A percentile compares a stretch with the other conserved stretches of the same genome.
phyloP scores from a whole-genome alignment of 2,113 vertebrate species.

The Heteronetta atricapilla region DNA sequence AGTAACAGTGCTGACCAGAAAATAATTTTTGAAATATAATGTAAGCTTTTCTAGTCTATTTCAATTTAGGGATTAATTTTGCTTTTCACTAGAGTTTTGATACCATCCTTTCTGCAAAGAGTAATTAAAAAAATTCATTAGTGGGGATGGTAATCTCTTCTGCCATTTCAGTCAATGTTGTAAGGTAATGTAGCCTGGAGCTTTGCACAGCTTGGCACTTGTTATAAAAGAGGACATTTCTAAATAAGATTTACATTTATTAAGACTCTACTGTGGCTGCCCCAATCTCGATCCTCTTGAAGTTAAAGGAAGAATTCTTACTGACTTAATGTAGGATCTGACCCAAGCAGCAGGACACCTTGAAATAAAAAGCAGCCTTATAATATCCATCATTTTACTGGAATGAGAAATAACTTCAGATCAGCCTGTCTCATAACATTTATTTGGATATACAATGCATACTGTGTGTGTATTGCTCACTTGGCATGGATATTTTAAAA shows the following conservation, averaged over 20 bases:
- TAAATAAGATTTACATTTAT: conserved; percentile 62
- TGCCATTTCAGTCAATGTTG: conserved; percentile 46
- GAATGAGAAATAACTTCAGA: not conserved
- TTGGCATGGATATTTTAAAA: not conserved
- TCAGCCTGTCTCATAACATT: not conserved
- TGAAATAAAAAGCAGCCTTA: not conserved
- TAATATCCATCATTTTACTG: not conserved
- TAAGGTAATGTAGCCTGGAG: conserved; percentile 47
- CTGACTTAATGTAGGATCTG: not conserved
- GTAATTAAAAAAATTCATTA: conserved; percentile 55
- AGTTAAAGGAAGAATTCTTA: conserved; percentile 18
- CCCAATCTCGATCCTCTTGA: conserved; percentile 7
- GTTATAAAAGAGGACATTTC: conserved; percentile 44
- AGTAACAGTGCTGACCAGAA: not conserved
- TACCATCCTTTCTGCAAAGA: conserved; percentile 13
- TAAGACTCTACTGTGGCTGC: conserved; percentile 23
- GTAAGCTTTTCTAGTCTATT: not conserved
- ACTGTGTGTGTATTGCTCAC: not conserved
- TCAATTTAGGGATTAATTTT: conserved; percentile 12
- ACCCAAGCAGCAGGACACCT: not conserved
- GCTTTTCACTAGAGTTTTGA: not conserved
- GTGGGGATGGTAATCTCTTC: conserved; percentile 26
- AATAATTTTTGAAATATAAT: not conserved
- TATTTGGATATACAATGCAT: accelerated
- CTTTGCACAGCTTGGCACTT: conserved; percentile 45